phyloP scores from a whole-genome alignment of 2,888 invertebrate genomes.

The Megamerina dolium region DNA sequence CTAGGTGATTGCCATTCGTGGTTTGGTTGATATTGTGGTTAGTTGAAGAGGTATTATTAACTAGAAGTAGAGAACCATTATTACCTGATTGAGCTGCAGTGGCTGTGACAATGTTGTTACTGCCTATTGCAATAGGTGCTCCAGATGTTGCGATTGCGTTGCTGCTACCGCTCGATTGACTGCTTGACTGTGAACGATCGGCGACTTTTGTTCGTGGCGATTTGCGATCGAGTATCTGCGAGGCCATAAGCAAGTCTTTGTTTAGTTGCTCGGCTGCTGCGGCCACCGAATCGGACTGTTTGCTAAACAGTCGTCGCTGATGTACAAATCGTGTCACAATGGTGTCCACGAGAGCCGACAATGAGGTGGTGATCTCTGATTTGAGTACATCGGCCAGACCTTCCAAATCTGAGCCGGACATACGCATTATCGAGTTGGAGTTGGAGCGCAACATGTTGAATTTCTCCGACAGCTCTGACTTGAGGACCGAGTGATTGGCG shows the following conservation, averaged over 20 bases:
- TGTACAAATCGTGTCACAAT: constrained; percentile 80
- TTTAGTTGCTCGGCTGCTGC: constrained; percentile 79
- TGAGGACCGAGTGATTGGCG: constrained; percentile 47
- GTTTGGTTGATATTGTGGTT: constrained; percentile 39
- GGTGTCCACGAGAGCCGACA: constrained; percentile 80
- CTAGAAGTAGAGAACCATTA: constrained; percentile 45
- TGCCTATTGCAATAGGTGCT: constrained; percentile 19
- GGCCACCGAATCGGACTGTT: constrained; percentile 69
- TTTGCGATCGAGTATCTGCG: constrained; percentile 75
- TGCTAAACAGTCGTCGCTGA: constrained; percentile 68
- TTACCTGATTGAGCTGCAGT: constrained; percentile 50
- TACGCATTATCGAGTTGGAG: constrained; percentile 60
- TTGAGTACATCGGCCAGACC: constrained; percentile 87
- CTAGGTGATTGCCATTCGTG: constrained; percentile 21
- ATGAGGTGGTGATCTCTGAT: constrained; percentile 77
- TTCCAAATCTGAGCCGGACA: constrained; percentile 75
- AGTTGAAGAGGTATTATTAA: constrained; percentile 42
- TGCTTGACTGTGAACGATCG: constrained; percentile 30
- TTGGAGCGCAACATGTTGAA: constrained; percentile 69
- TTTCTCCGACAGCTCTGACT: constrained; percentile 71
- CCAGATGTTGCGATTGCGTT: constrained; percentile 19
- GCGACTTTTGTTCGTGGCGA: constrained; percentile 61
- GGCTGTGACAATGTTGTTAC: constrained; percentile 40
- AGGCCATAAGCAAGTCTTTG: constrained; percentile 76
- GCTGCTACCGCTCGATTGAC: constrained; percentile 8